Percentiles rank a stretch among this genome's conserved stretches.
Evolutionary conservation across 2,797 vertebrate genomes (phyloP).

Genomic region (Aldrovandia affinis): DNA sequence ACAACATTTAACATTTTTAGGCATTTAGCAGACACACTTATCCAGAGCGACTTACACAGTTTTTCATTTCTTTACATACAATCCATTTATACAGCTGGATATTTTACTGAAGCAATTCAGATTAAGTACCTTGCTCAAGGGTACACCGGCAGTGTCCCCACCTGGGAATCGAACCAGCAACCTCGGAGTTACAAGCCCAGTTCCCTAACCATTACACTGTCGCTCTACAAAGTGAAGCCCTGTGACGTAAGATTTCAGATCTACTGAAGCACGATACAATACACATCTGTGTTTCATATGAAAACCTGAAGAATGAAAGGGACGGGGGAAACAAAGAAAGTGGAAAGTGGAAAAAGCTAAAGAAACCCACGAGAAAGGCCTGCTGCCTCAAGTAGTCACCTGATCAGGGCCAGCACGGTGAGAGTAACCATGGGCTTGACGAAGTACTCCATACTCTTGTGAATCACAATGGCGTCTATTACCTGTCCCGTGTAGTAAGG

Average conservation of each 20-base stretch:
- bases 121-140: too few relatives aligned
- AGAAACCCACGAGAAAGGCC: not conserved
- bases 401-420: slow-evolving; percentile 78
- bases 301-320: not conserved
- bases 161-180: too few relatives aligned
- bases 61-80: too few relatives aligned
- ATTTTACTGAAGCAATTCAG: too few relatives aligned
- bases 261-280: not conserved
- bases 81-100: too few relatives aligned
- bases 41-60: too few relatives aligned
- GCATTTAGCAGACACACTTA: too few relatives aligned
- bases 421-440: slow-evolving; percentile 76
- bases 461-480: slow-evolving; percentile 88
- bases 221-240: not conserved
- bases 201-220: too few relatives aligned
- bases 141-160: too few relatives aligned
- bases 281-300: not conserved
- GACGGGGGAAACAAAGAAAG: not conserved
- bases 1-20: too few relatives aligned
- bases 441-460: slow-evolving; percentile 89
- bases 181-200: too few relatives aligned
- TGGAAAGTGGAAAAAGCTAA: not conserved
- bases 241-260: not conserved
- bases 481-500: slow-evolving; percentile 89
- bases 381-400: slow-evolving; percentile 63